Conservation (phyloP, 2,797 vertebrate species). For the Valencia hispanica region DNA sequence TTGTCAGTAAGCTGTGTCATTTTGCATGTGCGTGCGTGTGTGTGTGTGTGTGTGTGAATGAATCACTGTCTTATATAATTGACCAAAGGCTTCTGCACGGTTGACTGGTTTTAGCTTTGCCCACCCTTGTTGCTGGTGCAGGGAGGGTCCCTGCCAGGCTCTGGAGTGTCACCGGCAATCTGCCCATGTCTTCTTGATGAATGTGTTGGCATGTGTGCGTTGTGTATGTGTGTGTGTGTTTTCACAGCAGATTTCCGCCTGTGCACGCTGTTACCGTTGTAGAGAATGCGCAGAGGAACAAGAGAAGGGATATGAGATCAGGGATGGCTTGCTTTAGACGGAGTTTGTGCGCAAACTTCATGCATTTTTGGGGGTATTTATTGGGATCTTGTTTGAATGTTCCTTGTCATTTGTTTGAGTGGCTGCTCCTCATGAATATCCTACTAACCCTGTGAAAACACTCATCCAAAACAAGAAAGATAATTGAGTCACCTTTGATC, state of each 20-base stretch:
- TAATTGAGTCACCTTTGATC: slow-evolving; percentile 68
- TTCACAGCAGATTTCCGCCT: slow-evolving; percentile 53
- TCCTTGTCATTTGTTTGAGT: slow-evolving; percentile 19
- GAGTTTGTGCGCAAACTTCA: slow-evolving; percentile 37
- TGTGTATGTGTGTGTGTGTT: slow-evolving; percentile 12
- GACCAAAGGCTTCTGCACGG: slow-evolving; percentile 67
- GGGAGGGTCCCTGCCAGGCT: slow-evolving; percentile 71
- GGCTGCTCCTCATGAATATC: slow-evolving; percentile 57
- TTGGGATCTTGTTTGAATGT: slow-evolving; percentile 54
- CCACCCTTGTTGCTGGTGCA: slow-evolving; percentile 66
- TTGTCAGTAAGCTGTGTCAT: slow-evolving; percentile 36
- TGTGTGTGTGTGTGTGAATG: slow-evolving; percentile 33
- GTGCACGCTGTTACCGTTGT: slow-evolving; percentile 45
- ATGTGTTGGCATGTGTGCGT: slow-evolving; percentile 44
- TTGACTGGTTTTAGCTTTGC: slow-evolving; percentile 66
- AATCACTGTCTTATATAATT: slow-evolving; percentile 75
- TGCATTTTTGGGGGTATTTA: background rate
- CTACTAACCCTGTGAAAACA: slow-evolving; percentile 49
- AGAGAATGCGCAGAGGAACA: slow-evolving; percentile 47
- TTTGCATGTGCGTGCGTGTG: slow-evolving; percentile 3
- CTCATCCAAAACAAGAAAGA: slow-evolving; percentile 58
- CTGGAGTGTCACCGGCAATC: slow-evolving; percentile 74
- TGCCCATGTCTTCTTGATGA: slow-evolving; percentile 74
- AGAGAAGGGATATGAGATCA: slow-evolving; percentile 50
- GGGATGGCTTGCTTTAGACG: slow-evolving; percentile 44